Conservation (phyloP, 2,113 vertebrate genomes). For the Synchiropus splendidus region DNA sequence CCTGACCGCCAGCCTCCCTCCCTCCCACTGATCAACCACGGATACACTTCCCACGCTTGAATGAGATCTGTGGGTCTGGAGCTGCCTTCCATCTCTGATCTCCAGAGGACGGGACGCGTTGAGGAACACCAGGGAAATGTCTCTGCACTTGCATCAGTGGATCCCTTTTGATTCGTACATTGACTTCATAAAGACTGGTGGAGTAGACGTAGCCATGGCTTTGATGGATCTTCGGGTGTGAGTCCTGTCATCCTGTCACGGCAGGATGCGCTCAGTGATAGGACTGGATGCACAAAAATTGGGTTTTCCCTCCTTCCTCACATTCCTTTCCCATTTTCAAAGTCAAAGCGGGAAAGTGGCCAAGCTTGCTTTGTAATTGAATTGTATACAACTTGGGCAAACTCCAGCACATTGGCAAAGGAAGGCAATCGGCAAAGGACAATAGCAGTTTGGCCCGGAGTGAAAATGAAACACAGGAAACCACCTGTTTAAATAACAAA, state of each 20-base stretch:
- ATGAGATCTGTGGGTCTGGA: slow-evolving; percentile 19
- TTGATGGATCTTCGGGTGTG: slow-evolving; percentile 54
- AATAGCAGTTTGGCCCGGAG: too few species aligned
- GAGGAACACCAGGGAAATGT: slow-evolving; percentile 34
- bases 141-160: slow-evolving; percentile 49
- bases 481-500: too few species aligned
- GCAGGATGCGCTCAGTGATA: slow-evolving; percentile 38
- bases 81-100: slow-evolving; percentile 21
- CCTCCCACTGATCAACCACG: slow-evolving; percentile 24
- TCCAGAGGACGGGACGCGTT: slow-evolving; percentile 18
- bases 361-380: slow-evolving; percentile 50
- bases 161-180: slow-evolving; percentile 30
- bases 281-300: slow-evolving; percentile 58
- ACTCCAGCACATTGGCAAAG: slow-evolving; percentile 4
- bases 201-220: slow-evolving; percentile 38
- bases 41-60: slow-evolving; percentile 34
- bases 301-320: slow-evolving; percentile 29
- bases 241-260: slow-evolving; percentile 41
- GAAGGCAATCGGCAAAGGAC: too few species aligned
- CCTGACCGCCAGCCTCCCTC: slow-evolving; percentile 39
- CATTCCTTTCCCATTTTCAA: slow-evolving; percentile 38
- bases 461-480: too few species aligned
- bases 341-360: slow-evolving; percentile 41
- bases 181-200: slow-evolving; percentile 46
- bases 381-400: slow-evolving; percentile 36